Conservation (phyloP, 2,797 vertebrate species). For the Danio tinwini region DNA sequence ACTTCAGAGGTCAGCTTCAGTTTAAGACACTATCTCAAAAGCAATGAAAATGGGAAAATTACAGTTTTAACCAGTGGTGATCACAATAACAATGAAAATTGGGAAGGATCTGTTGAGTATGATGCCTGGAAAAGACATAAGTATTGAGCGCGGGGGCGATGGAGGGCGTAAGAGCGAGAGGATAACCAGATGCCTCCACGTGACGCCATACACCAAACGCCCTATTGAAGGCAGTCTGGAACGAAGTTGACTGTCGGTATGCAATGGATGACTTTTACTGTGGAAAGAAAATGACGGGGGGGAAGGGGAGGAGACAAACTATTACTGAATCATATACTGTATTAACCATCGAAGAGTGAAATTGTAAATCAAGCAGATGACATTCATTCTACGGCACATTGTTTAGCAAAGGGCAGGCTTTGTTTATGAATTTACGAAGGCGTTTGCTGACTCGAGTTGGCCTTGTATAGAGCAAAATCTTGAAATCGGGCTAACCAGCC, state of each 20-base stretch:
- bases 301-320: constrained; percentile 52
- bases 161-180: constrained; percentile 74
- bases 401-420: constrained; percentile 71
- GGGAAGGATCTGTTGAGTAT: constrained; percentile 58
- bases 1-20: constrained; percentile 73
- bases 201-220: constrained; percentile 69
- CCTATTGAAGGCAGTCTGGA: constrained; percentile 68
- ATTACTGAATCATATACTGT: constrained; percentile 69
- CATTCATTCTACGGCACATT: constrained; percentile 73
- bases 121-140: constrained; percentile 55
- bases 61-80: constrained; percentile 54
- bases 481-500: constrained; percentile 75
- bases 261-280: constrained; percentile 79
- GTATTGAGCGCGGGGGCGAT: constrained; percentile 70
- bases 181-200: constrained; percentile 67
- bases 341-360: constrained; percentile 69
- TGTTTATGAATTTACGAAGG: constrained; percentile 47
- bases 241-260: constrained; percentile 81
- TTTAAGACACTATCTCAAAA: constrained; percentile 73
- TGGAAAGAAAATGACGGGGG: constrained; percentile 47
- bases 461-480: constrained; percentile 54
- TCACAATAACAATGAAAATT: constrained; percentile 66
- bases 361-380: constrained; percentile 61
- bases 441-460: constrained; percentile 55
- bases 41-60: constrained; percentile 75